Evolutionary conservation across 92 coral and sea anemone genomes (phyloP), one percentile per base, ranked within the genome.

Genomic region (Porites evermanni): DNA sequence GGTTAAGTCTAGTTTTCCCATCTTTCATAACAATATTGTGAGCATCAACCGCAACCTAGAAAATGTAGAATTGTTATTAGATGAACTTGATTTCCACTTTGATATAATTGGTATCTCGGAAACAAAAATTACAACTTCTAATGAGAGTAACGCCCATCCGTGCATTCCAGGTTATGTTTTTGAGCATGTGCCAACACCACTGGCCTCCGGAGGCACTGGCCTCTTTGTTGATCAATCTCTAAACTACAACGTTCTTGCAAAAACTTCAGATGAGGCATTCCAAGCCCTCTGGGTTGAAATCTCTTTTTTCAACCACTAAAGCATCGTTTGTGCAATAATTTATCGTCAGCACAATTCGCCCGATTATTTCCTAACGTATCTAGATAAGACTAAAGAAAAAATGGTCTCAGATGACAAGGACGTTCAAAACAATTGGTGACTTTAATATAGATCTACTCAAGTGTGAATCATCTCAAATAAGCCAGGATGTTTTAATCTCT

Each of bases 261-360:
- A 80, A 74, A 87, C 72, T 12, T 72, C 89, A 72, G 87, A 84
- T 72, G 70, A 72, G 20, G 90, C 85, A 8, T 90, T 91, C 60
- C 91, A 86, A 73, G 88, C 94, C 20, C 74, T 91, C 63, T 91
- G 94, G 91, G 59, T 83, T 65, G 94, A 91, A 87, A 82, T 87
- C 8, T 66, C 72, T 21, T 71, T 82, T 69, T 17, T n/a, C n/a
- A 83, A 87, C 17, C 74, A 83, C 54, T 50, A 72, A 64, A 91
- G 83, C 53, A 67, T 91, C 51, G 84, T 82, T 29, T 91, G 91
- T 71, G 82, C 73, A 6, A 68, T 74, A 12, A 59, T 81, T 47
- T 89, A 89, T 71, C 32, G 73, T 5, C 89, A 85, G 70, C 93
- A 89, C 54, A 84, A 84, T 65, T 70, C 73, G 3, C 87, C 93